Conservation (phyloP, 2,113 vertebrate species). For the Motacilla tschutschensis region DNA sequence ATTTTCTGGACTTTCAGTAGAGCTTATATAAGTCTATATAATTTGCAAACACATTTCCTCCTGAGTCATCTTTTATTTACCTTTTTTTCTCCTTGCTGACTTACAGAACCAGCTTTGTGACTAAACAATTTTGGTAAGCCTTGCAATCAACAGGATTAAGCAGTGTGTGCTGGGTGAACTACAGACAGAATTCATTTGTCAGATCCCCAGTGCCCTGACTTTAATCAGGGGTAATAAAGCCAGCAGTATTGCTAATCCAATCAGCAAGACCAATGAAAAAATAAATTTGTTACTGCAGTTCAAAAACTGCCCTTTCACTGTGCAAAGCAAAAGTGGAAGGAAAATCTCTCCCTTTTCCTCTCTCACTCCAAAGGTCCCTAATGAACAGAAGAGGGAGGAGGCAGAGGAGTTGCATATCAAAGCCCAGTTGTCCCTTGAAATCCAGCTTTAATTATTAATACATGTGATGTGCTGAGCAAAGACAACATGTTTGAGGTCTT, state of each 20-base stretch:
- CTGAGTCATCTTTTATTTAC: conserved; percentile 44
- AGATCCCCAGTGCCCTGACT: conserved; percentile 45
- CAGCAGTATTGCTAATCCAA: conserved; percentile 59
- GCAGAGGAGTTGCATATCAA: conserved; percentile 52
- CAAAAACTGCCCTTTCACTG: neutral
- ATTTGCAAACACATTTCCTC: conserved; percentile 37
- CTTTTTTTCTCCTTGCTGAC: neutral
- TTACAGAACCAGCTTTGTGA: conserved; percentile 39
- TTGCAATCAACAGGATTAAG: conserved; percentile 58
- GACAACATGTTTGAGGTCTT: conserved; percentile 3
- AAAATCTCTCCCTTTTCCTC: neutral
- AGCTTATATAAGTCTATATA: neutral
- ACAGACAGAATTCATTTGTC: conserved; percentile 58
- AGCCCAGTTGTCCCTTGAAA: conserved; percentile 67
- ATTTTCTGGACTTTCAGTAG: neutral
- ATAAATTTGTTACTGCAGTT: conserved; percentile 58
- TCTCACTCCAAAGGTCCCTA: conserved; percentile 40
- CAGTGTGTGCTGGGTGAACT: conserved; percentile 20
- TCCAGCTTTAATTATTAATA: conserved; percentile 63
- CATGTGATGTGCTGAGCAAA: conserved; percentile 40
- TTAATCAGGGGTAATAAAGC: conserved; percentile 59
- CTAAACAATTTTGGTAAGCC: conserved; percentile 51
- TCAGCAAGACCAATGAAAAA: conserved; percentile 51
- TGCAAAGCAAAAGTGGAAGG: conserved; percentile 35
- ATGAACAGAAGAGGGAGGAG: conserved; percentile 46